phyloP scores from a whole-genome alignment of 2,797 vertebrate species.

The Stomatorhinus walkeri region DNA sequence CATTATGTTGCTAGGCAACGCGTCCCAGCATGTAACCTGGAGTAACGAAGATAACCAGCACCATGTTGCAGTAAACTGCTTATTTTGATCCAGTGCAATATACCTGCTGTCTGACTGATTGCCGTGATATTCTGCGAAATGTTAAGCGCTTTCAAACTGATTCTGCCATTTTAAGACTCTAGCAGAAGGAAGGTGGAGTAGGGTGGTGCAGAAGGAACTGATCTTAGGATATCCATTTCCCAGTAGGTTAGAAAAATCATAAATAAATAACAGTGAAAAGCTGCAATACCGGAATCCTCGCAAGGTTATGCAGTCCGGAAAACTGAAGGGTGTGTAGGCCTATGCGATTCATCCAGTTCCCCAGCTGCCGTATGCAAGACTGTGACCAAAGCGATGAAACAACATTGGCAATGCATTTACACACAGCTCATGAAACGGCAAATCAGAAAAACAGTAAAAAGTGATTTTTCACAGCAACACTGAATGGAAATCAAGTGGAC shows the following conservation, averaged over 20 bases:
- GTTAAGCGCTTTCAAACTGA: background rate
- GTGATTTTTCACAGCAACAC: background rate
- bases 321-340: background rate
- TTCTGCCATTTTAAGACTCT: background rate
- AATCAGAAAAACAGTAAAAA: conserved; percentile 1
- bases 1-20: background rate
- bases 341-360: background rate
- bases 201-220: background rate
- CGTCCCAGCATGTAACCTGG: background rate
- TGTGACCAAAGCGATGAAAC: background rate
- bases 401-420: background rate
- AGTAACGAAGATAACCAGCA: background rate
- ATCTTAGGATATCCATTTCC: background rate
- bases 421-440: background rate
- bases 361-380: background rate
- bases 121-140: background rate
- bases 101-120: background rate
- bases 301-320: background rate
- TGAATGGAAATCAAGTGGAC: background rate
- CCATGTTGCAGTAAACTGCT: background rate
- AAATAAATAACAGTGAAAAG: background rate
- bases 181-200: background rate
- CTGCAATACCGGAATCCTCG: background rate
- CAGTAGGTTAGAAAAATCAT: background rate
- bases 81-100: background rate